Percentiles rank a stretch among this genome's conserved stretches.
Conservation (phyloP, 2,888 invertebrate species). For the Ernsta delagoae region DNA sequence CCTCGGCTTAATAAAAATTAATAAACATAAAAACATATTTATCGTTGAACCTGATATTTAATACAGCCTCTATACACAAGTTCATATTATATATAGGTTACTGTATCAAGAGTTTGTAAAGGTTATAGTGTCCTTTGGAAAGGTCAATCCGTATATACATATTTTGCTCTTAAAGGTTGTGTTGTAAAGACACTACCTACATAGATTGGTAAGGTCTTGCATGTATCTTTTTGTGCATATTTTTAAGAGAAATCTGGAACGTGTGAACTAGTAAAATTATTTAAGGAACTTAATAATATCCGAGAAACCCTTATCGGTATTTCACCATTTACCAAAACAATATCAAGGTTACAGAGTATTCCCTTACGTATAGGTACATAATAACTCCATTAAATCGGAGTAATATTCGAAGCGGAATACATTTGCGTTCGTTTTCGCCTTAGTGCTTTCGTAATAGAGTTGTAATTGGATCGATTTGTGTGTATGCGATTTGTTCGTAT, state of each 20-base stretch:
- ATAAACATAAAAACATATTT: too few species aligned
- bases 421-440: neutral
- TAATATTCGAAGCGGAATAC: neutral
- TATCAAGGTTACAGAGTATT: conserved; percentile 11
- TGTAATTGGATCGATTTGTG: conserved; percentile 1
- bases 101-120: neutral
- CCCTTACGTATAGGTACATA: conserved; percentile 1
- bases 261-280: too few species aligned
- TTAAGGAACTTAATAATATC: too few species aligned
- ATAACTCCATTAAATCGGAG: conserved; percentile 14
- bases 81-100: too few species aligned
- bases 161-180: neutral
- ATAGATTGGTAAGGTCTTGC: neutral
- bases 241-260: too few species aligned
- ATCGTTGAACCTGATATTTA: too few species aligned
- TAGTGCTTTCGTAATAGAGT: neutral
- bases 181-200: too few species aligned
- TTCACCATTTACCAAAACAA: neutral
- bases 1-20: too few species aligned
- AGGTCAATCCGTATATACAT: neutral
- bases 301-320: neutral
- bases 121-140: neutral
- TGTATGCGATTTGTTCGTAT: neutral
- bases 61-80: too few species aligned
- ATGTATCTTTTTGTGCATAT: neutral